A percentile compares a stretch with the other conserved stretches of the same genome.
Evolutionary conservation across 2,113 vertebrate species (phyloP).

Genomic region (Oenanthe melanoleuca): DNA sequence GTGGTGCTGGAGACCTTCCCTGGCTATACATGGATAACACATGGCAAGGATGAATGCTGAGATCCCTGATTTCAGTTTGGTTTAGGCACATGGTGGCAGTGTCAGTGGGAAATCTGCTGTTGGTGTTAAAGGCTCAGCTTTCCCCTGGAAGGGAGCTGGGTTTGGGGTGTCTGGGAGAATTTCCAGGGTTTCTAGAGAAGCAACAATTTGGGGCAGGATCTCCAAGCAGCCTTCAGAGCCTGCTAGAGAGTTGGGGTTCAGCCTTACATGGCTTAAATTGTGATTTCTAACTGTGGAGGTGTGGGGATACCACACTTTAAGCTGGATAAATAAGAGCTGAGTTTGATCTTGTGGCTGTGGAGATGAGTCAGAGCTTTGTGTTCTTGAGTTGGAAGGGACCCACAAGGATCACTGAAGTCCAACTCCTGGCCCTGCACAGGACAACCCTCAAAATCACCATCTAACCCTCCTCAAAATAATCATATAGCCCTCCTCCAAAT

Average conservation of each 20-base stretch:
- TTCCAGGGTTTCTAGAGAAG: background rate
- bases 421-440: background rate
- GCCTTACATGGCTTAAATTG: background rate
- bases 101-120: background rate
- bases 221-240: background rate
- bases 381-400: background rate
- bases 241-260: background rate
- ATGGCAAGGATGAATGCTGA: background rate
- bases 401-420: background rate
- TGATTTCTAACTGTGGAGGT: background rate
- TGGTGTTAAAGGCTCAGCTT: background rate
- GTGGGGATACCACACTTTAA: fast-evolving
- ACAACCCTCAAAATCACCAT: background rate
- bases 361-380: background rate
- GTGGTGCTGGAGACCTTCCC: background rate
- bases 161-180: background rate
- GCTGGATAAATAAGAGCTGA: background rate
- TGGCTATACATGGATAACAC: fast-evolving
- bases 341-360: background rate
- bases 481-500: background rate
- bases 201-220: background rate
- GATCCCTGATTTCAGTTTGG: background rate
- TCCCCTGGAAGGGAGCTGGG: background rate
- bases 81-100: fast-evolving
- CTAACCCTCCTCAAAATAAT: background rate